phyloP scores from a whole-genome alignment of 2,888 invertebrate genomes.

The Epistrophella euchroma region DNA sequence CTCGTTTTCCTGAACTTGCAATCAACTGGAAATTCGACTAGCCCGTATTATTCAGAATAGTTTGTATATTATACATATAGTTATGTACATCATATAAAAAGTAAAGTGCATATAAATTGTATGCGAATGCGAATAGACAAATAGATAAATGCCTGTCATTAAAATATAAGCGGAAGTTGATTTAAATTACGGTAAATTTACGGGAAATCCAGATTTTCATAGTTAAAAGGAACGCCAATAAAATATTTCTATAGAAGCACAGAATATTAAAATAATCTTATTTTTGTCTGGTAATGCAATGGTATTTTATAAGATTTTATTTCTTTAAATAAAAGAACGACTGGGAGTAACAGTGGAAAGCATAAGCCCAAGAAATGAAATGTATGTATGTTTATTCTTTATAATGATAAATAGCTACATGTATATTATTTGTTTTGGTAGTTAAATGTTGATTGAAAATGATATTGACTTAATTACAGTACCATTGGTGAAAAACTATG shows the following conservation, averaged over 20 bases:
- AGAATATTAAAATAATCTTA: conserved; percentile 3
- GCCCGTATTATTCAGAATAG: background rate
- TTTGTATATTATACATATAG: conserved; percentile 7
- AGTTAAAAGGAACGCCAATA: conserved; percentile 41
- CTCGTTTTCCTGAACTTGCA: too few relatives aligned
- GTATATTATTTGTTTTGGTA: conserved; percentile 50
- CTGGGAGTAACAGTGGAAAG: conserved; percentile 46
- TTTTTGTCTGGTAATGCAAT: conserved; percentile 30
- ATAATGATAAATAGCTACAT: conserved; percentile 37
- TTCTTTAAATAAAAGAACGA: conserved; percentile 49
- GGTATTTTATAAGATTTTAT: conserved; percentile 38
- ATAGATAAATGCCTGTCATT: conserved; percentile 66
- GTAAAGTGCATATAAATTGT: conserved; percentile 18
- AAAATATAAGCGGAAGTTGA: conserved; percentile 67
- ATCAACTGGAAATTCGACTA: background rate
- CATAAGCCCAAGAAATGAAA: conserved; percentile 62
- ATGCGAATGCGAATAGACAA: conserved; percentile 48
- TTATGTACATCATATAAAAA: conserved; percentile 29
- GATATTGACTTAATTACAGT: conserved; percentile 14
- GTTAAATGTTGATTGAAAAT: conserved; percentile 37
- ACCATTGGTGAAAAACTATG: conserved; percentile 10
- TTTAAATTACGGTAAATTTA: conserved; percentile 62
- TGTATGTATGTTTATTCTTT: conserved; percentile 59
- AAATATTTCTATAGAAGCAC: background rate
- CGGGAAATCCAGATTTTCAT: conserved; percentile 42